Percentiles rank a stretch among this genome's conserved stretches.
Conservation (phyloP, 2,888 invertebrate genomes). For the Alloscopus bannaensis region DNA sequence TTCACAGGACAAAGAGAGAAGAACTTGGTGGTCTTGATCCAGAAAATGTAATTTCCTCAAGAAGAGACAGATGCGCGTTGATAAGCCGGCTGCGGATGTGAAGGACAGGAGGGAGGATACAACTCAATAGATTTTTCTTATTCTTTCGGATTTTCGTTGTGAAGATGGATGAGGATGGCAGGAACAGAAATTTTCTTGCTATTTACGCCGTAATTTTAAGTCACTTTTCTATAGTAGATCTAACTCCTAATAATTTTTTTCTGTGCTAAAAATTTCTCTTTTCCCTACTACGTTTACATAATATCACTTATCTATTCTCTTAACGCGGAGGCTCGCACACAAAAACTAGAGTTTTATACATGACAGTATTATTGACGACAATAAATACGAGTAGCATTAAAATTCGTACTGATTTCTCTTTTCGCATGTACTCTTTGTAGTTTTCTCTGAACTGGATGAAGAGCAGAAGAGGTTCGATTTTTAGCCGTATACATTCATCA, state of each 20-base stretch:
- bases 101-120: constrained; percentile 31
- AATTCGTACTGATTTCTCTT: constrained; percentile 10
- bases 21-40: neutral
- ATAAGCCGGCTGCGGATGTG: constrained; percentile 27
- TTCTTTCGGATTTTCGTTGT: constrained; percentile 2
- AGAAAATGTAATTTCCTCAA: neutral
- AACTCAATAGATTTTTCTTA: neutral
- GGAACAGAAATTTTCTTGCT: constrained; percentile 45
- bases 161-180: constrained; percentile 29
- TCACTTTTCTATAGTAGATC: neutral
- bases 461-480: constrained; percentile 14
- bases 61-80: neutral
- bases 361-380: neutral
- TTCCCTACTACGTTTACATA: too few relatives aligned
- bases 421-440: constrained; percentile 22
- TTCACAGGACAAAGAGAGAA: neutral
- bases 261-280: neutral
- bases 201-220: neutral
- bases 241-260: constrained; percentile 1
- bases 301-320: too few relatives aligned
- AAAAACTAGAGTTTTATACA: constrained; percentile 10
- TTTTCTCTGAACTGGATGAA: constrained; percentile 52
- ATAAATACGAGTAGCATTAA: constrained; percentile 11
- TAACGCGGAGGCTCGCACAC: neutral
- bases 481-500: constrained; percentile 26